These are phyloP conservation scores for Physella acuta DNA, from an alignment of 1,140 invertebrate genomes.

Conservation along the genomic window DNA sequence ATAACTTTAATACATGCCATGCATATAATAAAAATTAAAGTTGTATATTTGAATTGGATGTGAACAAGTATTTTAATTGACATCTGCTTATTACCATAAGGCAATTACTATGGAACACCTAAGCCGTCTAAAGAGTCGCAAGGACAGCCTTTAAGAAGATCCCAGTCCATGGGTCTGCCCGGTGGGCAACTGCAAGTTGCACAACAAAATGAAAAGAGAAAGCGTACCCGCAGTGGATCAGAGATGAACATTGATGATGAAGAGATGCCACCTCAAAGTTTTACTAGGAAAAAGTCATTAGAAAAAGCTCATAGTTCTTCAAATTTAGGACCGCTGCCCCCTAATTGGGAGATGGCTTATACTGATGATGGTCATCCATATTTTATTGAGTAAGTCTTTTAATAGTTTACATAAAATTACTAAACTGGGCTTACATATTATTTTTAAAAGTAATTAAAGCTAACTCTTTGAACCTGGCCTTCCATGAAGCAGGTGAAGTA, in stretches of 20 bases:
- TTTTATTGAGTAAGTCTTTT: conserved; percentile 88
- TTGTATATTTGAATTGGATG: too few relatives aligned
- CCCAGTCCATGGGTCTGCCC: conserved; percentile 60
- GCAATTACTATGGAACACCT: conserved; percentile 63
- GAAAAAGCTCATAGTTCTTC: conserved; percentile 40
- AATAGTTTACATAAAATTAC: too few relatives aligned
- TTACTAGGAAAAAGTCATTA: conserved; percentile 46
- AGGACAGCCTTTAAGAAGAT: conserved; percentile 39
- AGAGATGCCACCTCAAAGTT: conserved; percentile 38
- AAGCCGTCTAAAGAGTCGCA: conserved; percentile 60
- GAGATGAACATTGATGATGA: conserved; percentile 43
- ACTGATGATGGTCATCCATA: conserved; percentile 95
- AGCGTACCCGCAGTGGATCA: conserved; percentile 41
- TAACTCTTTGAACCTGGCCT: too few relatives aligned
- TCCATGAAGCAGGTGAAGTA: too few relatives aligned
- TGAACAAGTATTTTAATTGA: too few relatives aligned
- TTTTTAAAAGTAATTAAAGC: too few relatives aligned
- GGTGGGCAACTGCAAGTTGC: conserved; percentile 66
- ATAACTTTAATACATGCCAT: too few relatives aligned
- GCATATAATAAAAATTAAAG: too few relatives aligned
- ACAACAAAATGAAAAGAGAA: conserved; percentile 63
- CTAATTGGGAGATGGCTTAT: conserved; percentile 96
- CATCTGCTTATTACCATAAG: conserved; percentile 46
- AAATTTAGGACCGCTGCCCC: conserved; percentile 82
- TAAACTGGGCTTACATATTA: too few relatives aligned